Percentiles rank a stretch among this genome's conserved stretches.
phyloP scores from a whole-genome alignment of 2,797 vertebrate genomes.

The Muraenolepis orangiensis region DNA sequence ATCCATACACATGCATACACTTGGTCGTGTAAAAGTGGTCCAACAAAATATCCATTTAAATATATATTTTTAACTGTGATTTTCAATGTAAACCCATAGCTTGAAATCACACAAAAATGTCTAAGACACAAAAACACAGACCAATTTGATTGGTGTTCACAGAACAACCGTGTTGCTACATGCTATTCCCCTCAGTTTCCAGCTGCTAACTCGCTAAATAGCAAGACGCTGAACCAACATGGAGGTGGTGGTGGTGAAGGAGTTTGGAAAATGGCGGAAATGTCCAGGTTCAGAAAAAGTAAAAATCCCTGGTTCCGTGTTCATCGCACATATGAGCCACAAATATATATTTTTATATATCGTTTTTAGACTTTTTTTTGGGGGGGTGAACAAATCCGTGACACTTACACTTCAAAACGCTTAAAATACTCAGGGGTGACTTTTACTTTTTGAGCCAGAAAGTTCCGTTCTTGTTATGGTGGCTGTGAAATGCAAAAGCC shows the following conservation, averaged over 20 bases:
- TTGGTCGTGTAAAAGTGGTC: background rate
- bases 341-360: too few relatives aligned
- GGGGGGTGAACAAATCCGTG: background rate
- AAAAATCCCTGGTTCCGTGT: too few relatives aligned
- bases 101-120: background rate
- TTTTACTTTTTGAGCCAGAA: background rate
- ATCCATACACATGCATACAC: background rate
- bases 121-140: background rate
- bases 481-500: slow-evolving; percentile 75
- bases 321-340: background rate
- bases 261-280: slow-evolving; percentile 46
- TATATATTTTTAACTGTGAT: background rate
- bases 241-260: slow-evolving; percentile 36
- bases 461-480: background rate
- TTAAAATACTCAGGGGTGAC: background rate
- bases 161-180: too few relatives aligned
- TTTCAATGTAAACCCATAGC: background rate
- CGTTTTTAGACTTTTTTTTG: background rate
- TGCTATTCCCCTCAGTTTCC: background rate
- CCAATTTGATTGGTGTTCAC: background rate
- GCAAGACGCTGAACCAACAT: background rate
- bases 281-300: too few relatives aligned
- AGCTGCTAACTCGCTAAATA: background rate
- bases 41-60: background rate
- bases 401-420: background rate